phyloP scores from a whole-genome alignment of 1,140 invertebrate species.

The Leptopilina boulardi region DNA sequence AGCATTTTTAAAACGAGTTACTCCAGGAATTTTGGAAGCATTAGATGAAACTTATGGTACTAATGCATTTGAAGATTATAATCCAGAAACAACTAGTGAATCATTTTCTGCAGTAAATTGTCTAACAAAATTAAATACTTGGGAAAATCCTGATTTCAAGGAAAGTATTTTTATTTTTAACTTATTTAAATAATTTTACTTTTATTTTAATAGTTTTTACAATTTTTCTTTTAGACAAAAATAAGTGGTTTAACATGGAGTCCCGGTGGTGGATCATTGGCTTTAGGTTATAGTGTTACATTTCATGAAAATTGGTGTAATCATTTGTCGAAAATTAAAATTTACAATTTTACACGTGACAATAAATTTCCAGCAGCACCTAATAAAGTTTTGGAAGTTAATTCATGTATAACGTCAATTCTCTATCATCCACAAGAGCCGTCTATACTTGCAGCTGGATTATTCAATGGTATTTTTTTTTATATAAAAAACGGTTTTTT shows the following conservation, averaged over 20 bases:
- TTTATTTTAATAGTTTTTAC: slow-evolving; percentile 19
- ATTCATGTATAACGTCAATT: slow-evolving; percentile 69
- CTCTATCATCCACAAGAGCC: slow-evolving; percentile 72
- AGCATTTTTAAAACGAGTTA: slow-evolving; percentile 69
- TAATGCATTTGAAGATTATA: slow-evolving; percentile 69
- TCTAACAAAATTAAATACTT: slow-evolving; percentile 62
- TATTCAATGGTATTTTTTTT: slow-evolving; percentile 67
- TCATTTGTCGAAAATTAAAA: slow-evolving; percentile 68
- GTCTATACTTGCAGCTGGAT: slow-evolving; percentile 71
- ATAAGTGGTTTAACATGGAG: slow-evolving; percentile 72
- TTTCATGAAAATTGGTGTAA: slow-evolving; percentile 73
- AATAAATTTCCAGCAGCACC: slow-evolving; percentile 61
- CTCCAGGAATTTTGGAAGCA: slow-evolving; percentile 68
- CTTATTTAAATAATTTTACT: too few relatives aligned
- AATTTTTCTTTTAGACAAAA: slow-evolving; percentile 64
- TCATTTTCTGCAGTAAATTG: slow-evolving; percentile 56
- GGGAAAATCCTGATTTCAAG: slow-evolving; percentile 56
- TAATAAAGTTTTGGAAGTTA: slow-evolving; percentile 64
- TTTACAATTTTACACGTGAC: slow-evolving; percentile 68
- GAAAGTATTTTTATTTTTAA: slow-evolving; percentile 51
- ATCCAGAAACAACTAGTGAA: slow-evolving; percentile 57
- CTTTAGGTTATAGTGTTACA: slow-evolving; percentile 61
- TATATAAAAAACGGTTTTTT: not conserved
- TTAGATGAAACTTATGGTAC: slow-evolving; percentile 71
- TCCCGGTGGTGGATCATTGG: slow-evolving; percentile 70